These are phyloP conservation scores for Amblyopsis hoosieri DNA, from an alignment of 2,797 vertebrate species.

Conservation along the genomic window DNA sequence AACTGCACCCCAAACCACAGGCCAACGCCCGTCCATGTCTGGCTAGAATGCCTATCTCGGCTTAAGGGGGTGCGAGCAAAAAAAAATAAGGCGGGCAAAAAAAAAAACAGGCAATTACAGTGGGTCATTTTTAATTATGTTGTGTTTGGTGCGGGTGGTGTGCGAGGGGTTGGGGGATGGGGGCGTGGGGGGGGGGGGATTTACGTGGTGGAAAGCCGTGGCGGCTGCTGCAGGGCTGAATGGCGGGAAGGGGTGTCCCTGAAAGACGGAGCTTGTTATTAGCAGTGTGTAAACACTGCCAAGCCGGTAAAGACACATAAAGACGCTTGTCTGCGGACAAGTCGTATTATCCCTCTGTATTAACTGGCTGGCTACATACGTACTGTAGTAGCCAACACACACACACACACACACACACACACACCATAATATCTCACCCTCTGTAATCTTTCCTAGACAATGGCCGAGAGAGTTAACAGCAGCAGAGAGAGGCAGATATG, in stretches of 20 bases:
- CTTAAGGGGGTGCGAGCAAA: constrained; percentile 71
- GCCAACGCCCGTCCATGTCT: constrained; percentile 54
- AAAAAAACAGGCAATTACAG: constrained; percentile 82
- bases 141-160: constrained; percentile 77
- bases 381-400: constrained; percentile 46
- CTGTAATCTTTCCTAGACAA: constrained; percentile 76
- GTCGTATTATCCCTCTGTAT: constrained; percentile 80
- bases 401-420: constrained; percentile 18
- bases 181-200: constrained; percentile 54
- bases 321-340: constrained; percentile 76
- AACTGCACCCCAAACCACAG: constrained; percentile 4
- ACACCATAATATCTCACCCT: constrained; percentile 34
- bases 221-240: constrained; percentile 75
- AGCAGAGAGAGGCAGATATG: constrained; percentile 37
- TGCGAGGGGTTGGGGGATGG: constrained; percentile 10
- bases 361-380: constrained; percentile 76
- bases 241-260: constrained; percentile 74
- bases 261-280: constrained; percentile 83
- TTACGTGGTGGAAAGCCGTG: constrained; percentile 80
- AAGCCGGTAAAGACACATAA: constrained; percentile 84
- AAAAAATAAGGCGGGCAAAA: constrained; percentile 23
- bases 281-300: constrained; percentile 83
- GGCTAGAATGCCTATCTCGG: constrained; percentile 78
- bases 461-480: constrained; percentile 33
- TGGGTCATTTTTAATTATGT: constrained; percentile 78